Evolutionary conservation across 2,888 invertebrate species (phyloP).

Genomic region (Plutella xylostella): DNA sequence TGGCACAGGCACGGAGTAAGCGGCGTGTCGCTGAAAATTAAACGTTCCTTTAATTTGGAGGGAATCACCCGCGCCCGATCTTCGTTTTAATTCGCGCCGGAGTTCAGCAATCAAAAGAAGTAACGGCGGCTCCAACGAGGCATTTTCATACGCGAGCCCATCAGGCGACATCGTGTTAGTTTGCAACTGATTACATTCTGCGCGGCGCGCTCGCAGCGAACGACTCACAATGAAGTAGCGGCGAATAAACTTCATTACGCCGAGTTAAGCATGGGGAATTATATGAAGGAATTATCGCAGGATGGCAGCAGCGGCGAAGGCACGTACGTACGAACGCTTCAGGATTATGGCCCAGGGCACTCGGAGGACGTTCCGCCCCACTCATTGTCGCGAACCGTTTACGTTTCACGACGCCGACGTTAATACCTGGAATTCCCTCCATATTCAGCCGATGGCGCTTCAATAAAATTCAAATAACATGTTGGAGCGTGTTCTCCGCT

Average conservation of each 20-base stretch:
- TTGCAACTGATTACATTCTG: conserved; percentile 68
- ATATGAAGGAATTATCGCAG: conserved; percentile 65
- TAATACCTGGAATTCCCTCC: conserved; percentile 33
- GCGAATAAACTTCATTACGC: conserved; percentile 67
- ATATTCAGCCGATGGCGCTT: conserved; percentile 20
- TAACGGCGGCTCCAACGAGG: conserved; percentile 58
- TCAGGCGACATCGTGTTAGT: conserved; percentile 57
- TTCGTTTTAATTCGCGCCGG: conserved; percentile 62
- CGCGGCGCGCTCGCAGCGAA: conserved; percentile 46
- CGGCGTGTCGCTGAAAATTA: conserved; percentile 49
- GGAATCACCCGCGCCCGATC: conserved; percentile 53
- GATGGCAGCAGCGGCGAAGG: conserved; percentile 42
- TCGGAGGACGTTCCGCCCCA: conserved; percentile 37
- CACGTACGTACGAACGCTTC: conserved; percentile 33
- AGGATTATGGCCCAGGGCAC: conserved; percentile 46
- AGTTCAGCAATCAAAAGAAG: conserved; percentile 64
- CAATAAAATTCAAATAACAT: conserved; percentile 17
- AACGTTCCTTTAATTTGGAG: conserved; percentile 60
- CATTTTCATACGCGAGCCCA: conserved; percentile 61
- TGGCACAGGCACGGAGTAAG: conserved; percentile 20
- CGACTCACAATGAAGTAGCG: conserved; percentile 64
- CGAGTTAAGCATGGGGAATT: conserved; percentile 65
- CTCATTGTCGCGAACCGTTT: conserved; percentile 32
- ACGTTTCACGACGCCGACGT: conserved; percentile 32
- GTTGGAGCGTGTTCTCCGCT: conserved; percentile 16